Conservation (phyloP, 2,888 invertebrate genomes). For the Luperina nickerlii region DNA sequence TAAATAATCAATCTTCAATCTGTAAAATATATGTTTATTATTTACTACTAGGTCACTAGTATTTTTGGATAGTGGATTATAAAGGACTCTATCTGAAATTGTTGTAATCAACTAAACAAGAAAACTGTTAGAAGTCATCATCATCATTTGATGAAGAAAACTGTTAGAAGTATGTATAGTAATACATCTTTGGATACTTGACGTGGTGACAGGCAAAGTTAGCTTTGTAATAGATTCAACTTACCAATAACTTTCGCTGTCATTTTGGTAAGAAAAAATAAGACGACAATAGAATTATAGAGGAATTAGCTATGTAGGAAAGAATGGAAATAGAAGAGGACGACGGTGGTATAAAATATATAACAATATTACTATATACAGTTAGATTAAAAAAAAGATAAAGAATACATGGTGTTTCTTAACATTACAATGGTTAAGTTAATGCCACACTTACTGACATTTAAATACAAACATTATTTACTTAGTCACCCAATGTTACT, state of each 20-base stretch:
- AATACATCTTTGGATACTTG: background rate
- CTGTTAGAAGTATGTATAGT: background rate
- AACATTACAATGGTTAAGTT: constrained; percentile 4
- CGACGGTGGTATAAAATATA: background rate
- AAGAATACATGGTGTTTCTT: background rate
- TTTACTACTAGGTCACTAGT: constrained; percentile 6
- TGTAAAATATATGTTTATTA: constrained; percentile 29
- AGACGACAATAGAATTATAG: background rate
- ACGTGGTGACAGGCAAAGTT: background rate
- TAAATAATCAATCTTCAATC: constrained; percentile 34
- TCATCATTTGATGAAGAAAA: background rate
- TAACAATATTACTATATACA: background rate
- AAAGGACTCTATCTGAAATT: background rate
- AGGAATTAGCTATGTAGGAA: background rate
- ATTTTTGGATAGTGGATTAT: background rate
- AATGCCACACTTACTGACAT: background rate
- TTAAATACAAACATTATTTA: background rate
- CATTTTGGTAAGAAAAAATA: background rate
- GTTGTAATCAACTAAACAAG: background rate
- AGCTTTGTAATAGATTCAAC: background rate
- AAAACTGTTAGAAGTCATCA: background rate
- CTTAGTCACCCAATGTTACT: background rate
- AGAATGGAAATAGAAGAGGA: background rate
- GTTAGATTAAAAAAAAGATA: background rate
- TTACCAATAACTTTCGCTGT: too few relatives aligned